Base-by-base conservation (phyloP, 1,140 invertebrate genomes). In the Drosophila grimshawi region DNA sequence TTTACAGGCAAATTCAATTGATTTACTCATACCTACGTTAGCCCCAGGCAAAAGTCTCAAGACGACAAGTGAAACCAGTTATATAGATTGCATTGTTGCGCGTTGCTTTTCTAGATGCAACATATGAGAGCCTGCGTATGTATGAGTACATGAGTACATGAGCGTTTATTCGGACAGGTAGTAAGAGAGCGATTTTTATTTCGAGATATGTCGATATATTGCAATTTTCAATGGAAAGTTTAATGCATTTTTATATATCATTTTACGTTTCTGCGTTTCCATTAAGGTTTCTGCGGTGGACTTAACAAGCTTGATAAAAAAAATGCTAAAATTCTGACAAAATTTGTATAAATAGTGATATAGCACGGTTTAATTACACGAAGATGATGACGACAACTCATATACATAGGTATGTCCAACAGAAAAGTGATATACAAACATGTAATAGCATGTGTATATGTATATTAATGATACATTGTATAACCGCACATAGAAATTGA, bases 1-100 rank as follows among this genome's bases (percentile, higher is more conserved):
- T 77, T 82, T 83, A 66, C 69, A 52, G 69, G 77, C 64, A 64
- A 88, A 77, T 80, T 80, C 83, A 89, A 89, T 89, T 80, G 83
- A 89, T 88, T 88, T 80, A 57, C 57, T 45, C 37, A 72, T 46
- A 35, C 43, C 46, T 7, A 33, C 29, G 43, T 32, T 49, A 41
- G 30, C 70, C 10, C 2, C 55, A 29, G 10, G 35, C 37, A 43
- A 41, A 52, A 56, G 10, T 33, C 32, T 56, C 43, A 30, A 41
- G 7, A 55, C 72, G 56, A 71, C 61, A 76, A 64, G 73, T 71
- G 61, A 88, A 88, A 89, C 85, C 74, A 69, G 83, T 88, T 88
- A 80, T 51, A 73, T 61, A 39, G 78, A 48, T 51, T 71, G 66
- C 81, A 80, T 53, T 59, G 39, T 52, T 62, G 55, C 67, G 45